phyloP scores from a whole-genome alignment of 2,888 invertebrate species.

The Diaperis boleti region DNA sequence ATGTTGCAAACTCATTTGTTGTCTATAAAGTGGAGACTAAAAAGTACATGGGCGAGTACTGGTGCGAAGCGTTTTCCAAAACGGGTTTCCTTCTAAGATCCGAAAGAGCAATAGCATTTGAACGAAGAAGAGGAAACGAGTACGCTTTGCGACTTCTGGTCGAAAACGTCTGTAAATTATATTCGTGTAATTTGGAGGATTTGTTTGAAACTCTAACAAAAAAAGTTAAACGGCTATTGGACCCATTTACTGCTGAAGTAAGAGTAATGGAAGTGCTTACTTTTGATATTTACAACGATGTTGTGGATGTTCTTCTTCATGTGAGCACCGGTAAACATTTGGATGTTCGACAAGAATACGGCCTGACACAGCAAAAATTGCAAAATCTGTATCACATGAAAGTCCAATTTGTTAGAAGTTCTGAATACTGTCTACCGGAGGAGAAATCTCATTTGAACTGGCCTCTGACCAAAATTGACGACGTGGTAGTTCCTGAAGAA shows the following conservation, averaged over 20 bases:
- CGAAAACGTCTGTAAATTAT: constrained; percentile 51
- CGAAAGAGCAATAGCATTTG: constrained; percentile 68
- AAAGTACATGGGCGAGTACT: constrained; percentile 73
- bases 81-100: constrained; percentile 67
- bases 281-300: constrained; percentile 55
- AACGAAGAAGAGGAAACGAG: constrained; percentile 54
- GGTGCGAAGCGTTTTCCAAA: constrained; percentile 72
- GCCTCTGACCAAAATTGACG: constrained; percentile 69
- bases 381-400: constrained; percentile 32
- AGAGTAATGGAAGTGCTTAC: constrained; percentile 70
- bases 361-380: constrained; percentile 9
- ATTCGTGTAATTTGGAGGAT: constrained; percentile 29
- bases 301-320: constrained; percentile 66
- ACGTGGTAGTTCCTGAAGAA: constrained; percentile 55
- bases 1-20: constrained; percentile 38
- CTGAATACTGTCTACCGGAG: constrained; percentile 58
- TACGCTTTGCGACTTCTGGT: constrained; percentile 58
- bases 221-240: constrained; percentile 29
- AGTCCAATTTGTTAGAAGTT: constrained; percentile 52
- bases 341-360: constrained; percentile 43
- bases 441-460: constrained; percentile 59
- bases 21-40: constrained; percentile 69
- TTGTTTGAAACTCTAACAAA: constrained; percentile 19
- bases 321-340: constrained; percentile 56
- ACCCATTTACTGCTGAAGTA: constrained; percentile 40